phyloP scores from a whole-genome alignment of 2,797 vertebrate genomes.

The Xerus rutilus region DNA sequence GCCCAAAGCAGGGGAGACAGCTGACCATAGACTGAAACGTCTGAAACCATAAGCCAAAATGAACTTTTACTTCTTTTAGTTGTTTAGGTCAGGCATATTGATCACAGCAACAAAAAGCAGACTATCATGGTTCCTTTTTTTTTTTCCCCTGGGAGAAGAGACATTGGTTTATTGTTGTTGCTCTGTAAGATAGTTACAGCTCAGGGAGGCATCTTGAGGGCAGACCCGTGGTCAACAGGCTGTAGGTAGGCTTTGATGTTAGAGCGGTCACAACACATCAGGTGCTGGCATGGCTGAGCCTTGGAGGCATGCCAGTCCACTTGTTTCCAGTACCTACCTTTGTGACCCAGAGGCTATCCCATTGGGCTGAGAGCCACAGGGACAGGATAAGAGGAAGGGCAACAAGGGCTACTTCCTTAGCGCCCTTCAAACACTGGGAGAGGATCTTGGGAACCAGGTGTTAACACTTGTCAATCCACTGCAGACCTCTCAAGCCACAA shows the following conservation, averaged over 20 bases:
- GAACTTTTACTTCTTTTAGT: no score
- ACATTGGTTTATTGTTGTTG: constrained; percentile 86
- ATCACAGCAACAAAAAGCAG: no score
- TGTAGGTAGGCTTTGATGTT: constrained; percentile 80
- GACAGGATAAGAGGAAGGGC: neutral
- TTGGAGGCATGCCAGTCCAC: neutral
- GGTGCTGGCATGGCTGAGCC: neutral
- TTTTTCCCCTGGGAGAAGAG: constrained; percentile 58
- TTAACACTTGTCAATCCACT: neutral
- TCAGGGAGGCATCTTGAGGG: constrained; percentile 79
- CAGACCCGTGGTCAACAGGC: constrained; percentile 79
- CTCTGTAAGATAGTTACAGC: constrained; percentile 84
- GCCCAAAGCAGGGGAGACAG: no score
- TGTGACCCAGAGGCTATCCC: neutral
- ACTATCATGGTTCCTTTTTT: no score
- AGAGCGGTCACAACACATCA: neutral
- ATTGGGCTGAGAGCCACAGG: neutral
- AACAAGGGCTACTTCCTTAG: neutral
- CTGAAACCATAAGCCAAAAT: no score
- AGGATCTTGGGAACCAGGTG: neutral
- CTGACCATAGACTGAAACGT: no score
- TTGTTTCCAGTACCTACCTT: neutral
- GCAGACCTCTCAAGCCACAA: neutral
- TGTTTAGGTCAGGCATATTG: no score
- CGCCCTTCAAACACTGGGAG: neutral